Conservation (phyloP, 2,888 invertebrate genomes). For the Yponomeuta sedellus region DNA sequence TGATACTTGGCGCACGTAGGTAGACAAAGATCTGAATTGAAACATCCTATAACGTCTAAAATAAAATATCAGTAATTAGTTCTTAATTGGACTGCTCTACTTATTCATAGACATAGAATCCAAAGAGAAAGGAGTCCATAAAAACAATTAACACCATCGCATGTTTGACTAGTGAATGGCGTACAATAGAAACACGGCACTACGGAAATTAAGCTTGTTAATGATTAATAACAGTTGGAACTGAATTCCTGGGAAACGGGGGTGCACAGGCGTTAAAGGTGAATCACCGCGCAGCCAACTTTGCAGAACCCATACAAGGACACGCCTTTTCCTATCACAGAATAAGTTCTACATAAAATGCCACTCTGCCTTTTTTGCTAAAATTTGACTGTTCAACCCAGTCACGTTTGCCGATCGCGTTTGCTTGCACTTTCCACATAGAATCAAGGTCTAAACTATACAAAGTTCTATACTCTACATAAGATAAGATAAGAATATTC, state of each 20-base stretch:
- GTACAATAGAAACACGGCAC: neutral
- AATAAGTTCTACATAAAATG: neutral
- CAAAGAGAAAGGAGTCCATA: neutral
- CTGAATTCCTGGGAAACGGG: neutral
- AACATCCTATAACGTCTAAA: no score
- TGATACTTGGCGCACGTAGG: no score
- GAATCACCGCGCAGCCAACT: slow-evolving; percentile 5
- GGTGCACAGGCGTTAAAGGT: neutral
- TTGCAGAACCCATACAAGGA: slow-evolving; percentile 8
- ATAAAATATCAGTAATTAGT: neutral
- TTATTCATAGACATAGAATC: neutral
- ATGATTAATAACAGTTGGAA: slow-evolving; percentile 9
- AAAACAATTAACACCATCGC: neutral
- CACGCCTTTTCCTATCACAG: neutral
- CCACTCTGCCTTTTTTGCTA: no score
- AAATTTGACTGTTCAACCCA: no score
- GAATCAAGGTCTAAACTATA: no score
- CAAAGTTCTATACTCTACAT: no score
- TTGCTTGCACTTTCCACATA: no score
- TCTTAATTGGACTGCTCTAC: neutral
- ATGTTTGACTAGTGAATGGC: neutral
- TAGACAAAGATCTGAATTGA: no score
- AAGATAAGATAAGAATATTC: no score
- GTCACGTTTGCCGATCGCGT: no score
- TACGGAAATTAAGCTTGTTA: slow-evolving; percentile 9